Evolutionary conservation across 2,113 vertebrate species (phyloP).

Genomic region (Petrocephalus zakoni): DNA sequence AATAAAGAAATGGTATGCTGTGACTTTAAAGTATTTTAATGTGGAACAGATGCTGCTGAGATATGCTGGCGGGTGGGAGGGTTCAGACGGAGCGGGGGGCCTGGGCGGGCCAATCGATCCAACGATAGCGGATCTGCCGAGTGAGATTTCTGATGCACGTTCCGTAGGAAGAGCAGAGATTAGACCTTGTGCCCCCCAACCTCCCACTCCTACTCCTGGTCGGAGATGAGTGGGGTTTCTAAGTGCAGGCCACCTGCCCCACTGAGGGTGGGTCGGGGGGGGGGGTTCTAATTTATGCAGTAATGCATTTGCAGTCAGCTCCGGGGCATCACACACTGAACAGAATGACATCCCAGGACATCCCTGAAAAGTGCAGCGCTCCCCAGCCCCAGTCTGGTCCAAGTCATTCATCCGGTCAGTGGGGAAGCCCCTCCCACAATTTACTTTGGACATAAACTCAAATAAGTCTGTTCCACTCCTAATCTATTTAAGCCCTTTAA

Average conservation of each 20-base stretch:
- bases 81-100: not conserved
- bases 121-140: not conserved
- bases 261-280: not conserved
- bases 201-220: not conserved
- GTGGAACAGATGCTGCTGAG: slow-evolving; percentile 7
- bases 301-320: not conserved
- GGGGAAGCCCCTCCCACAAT: not conserved
- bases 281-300: no score
- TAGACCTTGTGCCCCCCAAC: not conserved
- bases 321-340: not conserved
- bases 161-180: not conserved
- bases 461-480: not conserved
- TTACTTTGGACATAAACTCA: not conserved
- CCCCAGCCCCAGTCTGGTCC: not conserved
- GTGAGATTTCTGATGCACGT: not conserved
- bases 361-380: not conserved
- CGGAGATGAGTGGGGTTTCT: not conserved
- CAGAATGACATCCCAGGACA: not conserved
- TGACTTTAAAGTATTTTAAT: slow-evolving; percentile 11
- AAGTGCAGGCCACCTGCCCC: not conserved
- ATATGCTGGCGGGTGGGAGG: not conserved
- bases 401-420: not conserved
- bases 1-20: not conserved
- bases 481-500: not conserved
- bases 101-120: not conserved